Evolutionary conservation across 2,113 vertebrate species (phyloP).

Genomic region (Eira barbara): DNA sequence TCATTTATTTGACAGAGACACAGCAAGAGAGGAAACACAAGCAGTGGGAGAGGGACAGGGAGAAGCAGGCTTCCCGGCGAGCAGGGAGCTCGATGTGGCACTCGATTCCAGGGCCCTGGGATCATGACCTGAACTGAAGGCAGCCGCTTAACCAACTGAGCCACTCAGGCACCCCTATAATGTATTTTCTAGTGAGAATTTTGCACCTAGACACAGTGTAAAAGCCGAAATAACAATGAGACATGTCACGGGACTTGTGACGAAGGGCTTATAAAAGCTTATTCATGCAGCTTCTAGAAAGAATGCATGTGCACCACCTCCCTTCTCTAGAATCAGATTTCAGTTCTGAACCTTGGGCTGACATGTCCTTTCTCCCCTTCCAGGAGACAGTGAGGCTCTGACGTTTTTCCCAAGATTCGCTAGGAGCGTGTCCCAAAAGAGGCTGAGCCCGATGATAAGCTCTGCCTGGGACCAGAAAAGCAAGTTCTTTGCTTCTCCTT

Average conservation of each 20-base stretch:
- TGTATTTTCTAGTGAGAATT: neutral
- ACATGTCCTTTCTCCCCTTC: neutral
- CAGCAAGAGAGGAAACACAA: no score
- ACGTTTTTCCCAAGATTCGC: neutral
- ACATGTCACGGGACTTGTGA: neutral
- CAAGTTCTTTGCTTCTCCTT: neutral
- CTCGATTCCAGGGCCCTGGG: no score
- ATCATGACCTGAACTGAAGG: no score
- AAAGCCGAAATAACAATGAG: neutral
- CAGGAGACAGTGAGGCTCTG: neutral
- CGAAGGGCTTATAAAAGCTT: neutral
- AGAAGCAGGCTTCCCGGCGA: no score
- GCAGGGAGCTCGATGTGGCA: no score
- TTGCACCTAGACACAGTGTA: neutral
- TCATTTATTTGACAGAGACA: no score
- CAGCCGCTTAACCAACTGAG: no score
- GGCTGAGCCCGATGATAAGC: neutral
- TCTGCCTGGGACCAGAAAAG: neutral
- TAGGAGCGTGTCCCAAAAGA: neutral
- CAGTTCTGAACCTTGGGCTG: neutral
- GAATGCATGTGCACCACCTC: neutral
- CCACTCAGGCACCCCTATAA: neutral
- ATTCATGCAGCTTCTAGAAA: neutral
- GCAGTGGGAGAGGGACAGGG: no score
- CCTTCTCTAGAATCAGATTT: neutral